Evolutionary conservation across 2,888 invertebrate genomes (phyloP), one percentile per base, ranked within the genome.

Genomic region (Spisula subtruncata): DNA sequence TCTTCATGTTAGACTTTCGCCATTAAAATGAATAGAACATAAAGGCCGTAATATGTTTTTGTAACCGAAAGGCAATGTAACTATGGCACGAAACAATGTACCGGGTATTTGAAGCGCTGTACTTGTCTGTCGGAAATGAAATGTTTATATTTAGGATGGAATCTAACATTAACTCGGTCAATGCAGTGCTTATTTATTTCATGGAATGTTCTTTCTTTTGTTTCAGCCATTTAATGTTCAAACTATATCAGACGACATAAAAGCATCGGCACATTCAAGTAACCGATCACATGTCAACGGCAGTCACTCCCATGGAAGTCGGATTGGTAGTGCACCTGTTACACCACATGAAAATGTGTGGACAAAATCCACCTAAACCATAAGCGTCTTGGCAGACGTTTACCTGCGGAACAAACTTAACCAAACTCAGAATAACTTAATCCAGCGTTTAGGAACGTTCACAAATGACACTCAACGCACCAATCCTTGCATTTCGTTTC

Each of bases 291-390:
- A 86, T 16, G 86, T 82, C 16, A 86, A 81, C 60, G 83, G 86
- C 51, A 29, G 29, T 20, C 48, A 79, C 51, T 81, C 75, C 32
- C 60, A 81, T 18, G 51, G 71, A 6, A 80, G 86, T 35, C 83
- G 66, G 12, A 54, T 81, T n/a, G 66, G 71, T 20, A 90, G 88
- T 79, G 80, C 48, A 4, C 86, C 88, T 35, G 71, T 51, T 10
- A 86, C 90, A 25, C 90, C 90, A 20, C 86, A 90, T 66, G 71
- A 83, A 83, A n/a, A n/a, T n/a, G n/a, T n/a, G n/a, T n/a, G n/a
- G n/a, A n/a, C n/a, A n/a, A n/a, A n/a, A n/a, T n/a, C n/a, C n/a
- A n/a, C n/a, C n/a, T n/a, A n/a, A n/a, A n/a, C n/a, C n/a, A n/a
- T n/a, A n/a, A n/a, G n/a, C n/a, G n/a, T n/a, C n/a, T n/a, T n/a